A percentile compares a stretch with the other conserved stretches of the same genome.
These are phyloP conservation scores for Melanaphis sacchari DNA, from an alignment of 1,140 invertebrate genomes.

Conservation along the genomic window DNA sequence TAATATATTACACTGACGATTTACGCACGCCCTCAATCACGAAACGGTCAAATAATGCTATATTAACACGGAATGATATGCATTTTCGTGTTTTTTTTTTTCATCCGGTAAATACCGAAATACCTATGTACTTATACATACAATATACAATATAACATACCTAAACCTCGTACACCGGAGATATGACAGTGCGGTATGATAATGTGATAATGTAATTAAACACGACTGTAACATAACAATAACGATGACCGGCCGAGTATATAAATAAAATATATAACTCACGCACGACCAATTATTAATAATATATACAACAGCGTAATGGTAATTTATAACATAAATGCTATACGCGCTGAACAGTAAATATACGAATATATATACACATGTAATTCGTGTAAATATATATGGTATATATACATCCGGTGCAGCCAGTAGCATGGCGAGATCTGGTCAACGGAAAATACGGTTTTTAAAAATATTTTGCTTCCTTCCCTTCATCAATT, in stretches of 20 bases:
- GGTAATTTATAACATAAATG: background rate
- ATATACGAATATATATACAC: background rate
- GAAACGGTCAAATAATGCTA: background rate
- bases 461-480: background rate
- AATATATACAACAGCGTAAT: background rate
- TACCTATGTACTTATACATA: background rate
- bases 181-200: background rate
- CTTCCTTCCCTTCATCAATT: background rate
- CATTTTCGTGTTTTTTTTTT: background rate
- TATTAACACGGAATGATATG: background rate
- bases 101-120: background rate
- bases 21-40: background rate
- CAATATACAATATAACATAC: too few relatives aligned
- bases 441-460: background rate
- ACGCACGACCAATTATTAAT: conserved; percentile 20
- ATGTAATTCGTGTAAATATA: too few relatives aligned
- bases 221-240: background rate
- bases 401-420: background rate
- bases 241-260: background rate
- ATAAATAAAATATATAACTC: background rate
- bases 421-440: background rate
- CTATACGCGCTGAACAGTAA: background rate
- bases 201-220: conserved; percentile 26
- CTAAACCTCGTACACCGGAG: background rate
- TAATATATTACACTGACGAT: background rate